phyloP scores from a whole-genome alignment of 1,140 invertebrate genomes.

The Aphelenchoides avenae region DNA sequence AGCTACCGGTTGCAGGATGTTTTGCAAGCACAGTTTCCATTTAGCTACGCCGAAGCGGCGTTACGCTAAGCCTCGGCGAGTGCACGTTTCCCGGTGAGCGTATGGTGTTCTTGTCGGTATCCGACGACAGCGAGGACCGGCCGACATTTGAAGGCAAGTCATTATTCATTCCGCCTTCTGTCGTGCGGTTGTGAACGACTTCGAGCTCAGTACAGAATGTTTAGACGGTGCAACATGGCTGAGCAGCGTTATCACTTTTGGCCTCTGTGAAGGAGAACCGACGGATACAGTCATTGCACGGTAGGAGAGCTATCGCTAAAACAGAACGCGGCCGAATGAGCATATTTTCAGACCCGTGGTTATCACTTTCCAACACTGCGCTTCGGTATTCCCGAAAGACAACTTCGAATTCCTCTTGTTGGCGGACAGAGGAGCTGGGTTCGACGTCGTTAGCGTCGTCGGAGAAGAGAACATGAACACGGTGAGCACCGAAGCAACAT shows the following conservation, averaged over 20 bases:
- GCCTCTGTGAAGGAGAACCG: constrained; percentile 38
- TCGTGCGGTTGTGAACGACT: neutral
- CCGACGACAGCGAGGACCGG: constrained; percentile 45
- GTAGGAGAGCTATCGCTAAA: too few species aligned
- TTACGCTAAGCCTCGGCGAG: constrained; percentile 38
- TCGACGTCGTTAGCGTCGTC: constrained; percentile 17
- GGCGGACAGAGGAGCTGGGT: constrained; percentile 9
- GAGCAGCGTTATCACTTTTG: constrained; percentile 32
- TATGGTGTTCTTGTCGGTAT: constrained; percentile 53
- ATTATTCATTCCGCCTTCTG: constrained; percentile 1
- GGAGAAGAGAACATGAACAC: constrained; percentile 51
- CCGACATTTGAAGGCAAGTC: constrained; percentile 34
- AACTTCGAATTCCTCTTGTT: constrained; percentile 53
- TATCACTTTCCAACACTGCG: constrained; percentile 53
- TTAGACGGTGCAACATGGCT: constrained; percentile 38
- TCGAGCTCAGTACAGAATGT: neutral
- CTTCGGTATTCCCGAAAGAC: constrained; percentile 53
- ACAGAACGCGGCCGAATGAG: too few species aligned
- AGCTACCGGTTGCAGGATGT: neutral
- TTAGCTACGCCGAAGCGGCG: constrained; percentile 42
- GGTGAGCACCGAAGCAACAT: too few species aligned
- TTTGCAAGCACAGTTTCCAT: constrained; percentile 8
- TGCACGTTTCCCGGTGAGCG: constrained; percentile 31
- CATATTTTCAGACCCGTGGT: constrained; percentile 51
- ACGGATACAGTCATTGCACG: too few species aligned